Evolutionary conservation across 2,888 invertebrate genomes (phyloP).

Genomic region (Cantharis rufa): DNA sequence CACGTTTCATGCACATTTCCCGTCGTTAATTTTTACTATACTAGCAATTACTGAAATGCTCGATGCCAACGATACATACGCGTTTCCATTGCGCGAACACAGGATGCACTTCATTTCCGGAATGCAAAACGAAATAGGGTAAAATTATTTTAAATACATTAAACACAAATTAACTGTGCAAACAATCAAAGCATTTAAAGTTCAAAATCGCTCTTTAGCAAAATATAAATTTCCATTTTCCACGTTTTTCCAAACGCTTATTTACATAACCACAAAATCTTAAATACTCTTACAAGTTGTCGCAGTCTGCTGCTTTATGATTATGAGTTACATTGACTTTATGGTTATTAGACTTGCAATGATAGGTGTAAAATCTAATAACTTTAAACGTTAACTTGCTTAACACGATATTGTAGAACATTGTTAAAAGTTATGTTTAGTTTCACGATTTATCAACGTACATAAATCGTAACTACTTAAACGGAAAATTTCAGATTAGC

Average conservation of each 20-base stretch:
- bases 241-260: neutral
- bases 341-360: neutral
- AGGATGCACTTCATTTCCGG: constrained; percentile 26
- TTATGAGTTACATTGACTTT: neutral
- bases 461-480: neutral
- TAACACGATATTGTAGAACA: neutral
- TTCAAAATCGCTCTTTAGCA: neutral
- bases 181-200: neutral
- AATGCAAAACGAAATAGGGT: constrained; percentile 14
- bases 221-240: neutral
- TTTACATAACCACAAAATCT: neutral
- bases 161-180: neutral
- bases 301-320: neutral
- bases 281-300: neutral
- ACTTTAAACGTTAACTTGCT: neutral
- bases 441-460: neutral
- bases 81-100: constrained; percentile 28
- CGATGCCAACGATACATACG: constrained; percentile 30
- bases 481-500: neutral
- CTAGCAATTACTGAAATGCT: constrained; percentile 51
- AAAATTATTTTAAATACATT: constrained; percentile 19
- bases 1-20: constrained; percentile 55
- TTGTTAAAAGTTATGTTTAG: neutral
- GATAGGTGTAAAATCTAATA: neutral
- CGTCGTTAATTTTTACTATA: constrained; percentile 56